A percentile compares a stretch with the other conserved stretches of the same genome.
Evolutionary conservation across 1,140 invertebrate genomes (phyloP).

Genomic region (Aphaenogaster ashmeadi): DNA sequence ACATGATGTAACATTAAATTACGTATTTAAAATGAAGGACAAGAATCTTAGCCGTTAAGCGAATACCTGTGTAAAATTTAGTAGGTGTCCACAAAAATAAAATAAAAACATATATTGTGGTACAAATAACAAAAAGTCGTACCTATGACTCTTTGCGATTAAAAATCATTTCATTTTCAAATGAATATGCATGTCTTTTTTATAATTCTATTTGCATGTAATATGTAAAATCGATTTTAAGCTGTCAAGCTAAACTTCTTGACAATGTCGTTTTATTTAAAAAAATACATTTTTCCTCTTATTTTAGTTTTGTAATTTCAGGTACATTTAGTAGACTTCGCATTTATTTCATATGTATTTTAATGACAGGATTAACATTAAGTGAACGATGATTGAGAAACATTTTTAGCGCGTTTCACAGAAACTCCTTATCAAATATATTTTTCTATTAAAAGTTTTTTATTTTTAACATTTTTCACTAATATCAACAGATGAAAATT

Average conservation of each 20-base stretch:
- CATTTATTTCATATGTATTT: neutral
- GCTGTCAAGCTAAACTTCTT: neutral
- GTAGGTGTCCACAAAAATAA: constrained; percentile 87
- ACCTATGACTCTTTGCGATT: constrained; percentile 44
- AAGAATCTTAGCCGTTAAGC: constrained; percentile 84
- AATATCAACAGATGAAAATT: constrained; percentile 1
- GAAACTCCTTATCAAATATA: neutral
- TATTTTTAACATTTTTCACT: neutral
- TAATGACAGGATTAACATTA: neutral
- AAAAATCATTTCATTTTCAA: constrained; percentile 8
- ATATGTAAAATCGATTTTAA: neutral
- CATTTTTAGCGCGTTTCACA: neutral
- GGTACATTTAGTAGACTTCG: neutral
- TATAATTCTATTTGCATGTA: neutral
- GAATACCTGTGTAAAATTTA: constrained; percentile 87
- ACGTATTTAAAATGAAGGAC: constrained; percentile 84
- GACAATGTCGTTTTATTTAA: neutral
- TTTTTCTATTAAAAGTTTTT: neutral
- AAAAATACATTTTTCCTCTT: neutral
- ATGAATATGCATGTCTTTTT: neutral
- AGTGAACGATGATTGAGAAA: neutral
- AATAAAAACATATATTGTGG: constrained; percentile 88
- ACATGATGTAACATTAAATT: constrained; percentile 87
- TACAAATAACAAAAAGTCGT: constrained; percentile 84
- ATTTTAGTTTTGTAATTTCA: constrained; percentile 11